Conservation (phyloP, 64 coral and sea anemone species). For the Porites australiensis region DNA sequence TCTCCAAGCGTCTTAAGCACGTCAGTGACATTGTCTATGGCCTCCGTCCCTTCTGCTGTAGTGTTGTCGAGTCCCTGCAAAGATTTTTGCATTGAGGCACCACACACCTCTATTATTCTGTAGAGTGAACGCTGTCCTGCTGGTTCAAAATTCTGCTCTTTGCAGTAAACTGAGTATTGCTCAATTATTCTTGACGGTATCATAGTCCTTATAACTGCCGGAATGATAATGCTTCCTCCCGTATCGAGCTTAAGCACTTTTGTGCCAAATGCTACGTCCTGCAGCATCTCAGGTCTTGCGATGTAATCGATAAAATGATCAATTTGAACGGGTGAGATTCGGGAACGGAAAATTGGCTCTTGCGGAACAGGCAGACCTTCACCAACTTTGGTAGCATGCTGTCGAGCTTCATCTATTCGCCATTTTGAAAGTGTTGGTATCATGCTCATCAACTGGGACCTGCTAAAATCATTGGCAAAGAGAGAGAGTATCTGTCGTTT, state of each 20-base stretch:
- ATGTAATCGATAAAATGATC: conserved; percentile 67
- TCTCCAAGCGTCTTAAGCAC: too few relatives aligned
- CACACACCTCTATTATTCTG: too few relatives aligned
- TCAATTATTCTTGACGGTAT: conserved; percentile 49
- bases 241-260: conserved; percentile 17
- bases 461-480: conserved; percentile 58
- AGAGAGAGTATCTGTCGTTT: conserved; percentile 59
- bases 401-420: conserved; percentile 53
- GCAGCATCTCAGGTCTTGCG: conserved; percentile 41
- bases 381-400: conserved; percentile 32
- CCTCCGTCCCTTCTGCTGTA: neutral
- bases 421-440: conserved; percentile 47
- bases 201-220: conserved; percentile 49
- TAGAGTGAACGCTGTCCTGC: too few relatives aligned
- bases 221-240: conserved; percentile 12
- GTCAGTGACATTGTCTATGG: too few relatives aligned
- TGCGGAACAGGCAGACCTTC: neutral
- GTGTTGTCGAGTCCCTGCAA: too few relatives aligned
- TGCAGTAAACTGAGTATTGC: conserved; percentile 36
- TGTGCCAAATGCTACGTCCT: conserved; percentile 61
- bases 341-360: conserved; percentile 10
- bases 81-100: too few relatives aligned
- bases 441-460: conserved; percentile 3
- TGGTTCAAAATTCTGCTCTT: conserved; percentile 37
- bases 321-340: neutral